phyloP scores from a whole-genome alignment of 2,113 vertebrate genomes.

The Oncorhynchus clarkii region DNA sequence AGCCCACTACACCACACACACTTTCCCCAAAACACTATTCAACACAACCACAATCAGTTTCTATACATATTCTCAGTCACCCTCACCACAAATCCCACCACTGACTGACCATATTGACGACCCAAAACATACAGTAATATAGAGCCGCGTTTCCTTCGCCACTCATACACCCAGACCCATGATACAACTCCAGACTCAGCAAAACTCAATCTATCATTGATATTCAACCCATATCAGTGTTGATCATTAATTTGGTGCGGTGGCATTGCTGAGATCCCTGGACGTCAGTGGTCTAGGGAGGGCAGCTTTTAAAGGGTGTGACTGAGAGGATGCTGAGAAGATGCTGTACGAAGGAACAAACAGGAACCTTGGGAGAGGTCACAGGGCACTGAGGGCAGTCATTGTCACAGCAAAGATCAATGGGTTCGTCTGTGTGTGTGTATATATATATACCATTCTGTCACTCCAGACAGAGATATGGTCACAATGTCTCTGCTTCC shows the following conservation, averaged over 20 bases:
- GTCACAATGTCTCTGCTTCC: too few species aligned
- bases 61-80: not conserved
- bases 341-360: constrained; percentile 8
- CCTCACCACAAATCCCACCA: not conserved
- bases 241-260: not conserved
- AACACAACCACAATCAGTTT: too few species aligned
- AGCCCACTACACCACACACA: too few species aligned
- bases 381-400: not conserved
- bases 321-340: not conserved
- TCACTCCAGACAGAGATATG: not conserved
- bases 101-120: too few species aligned
- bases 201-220: too few species aligned
- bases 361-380: constrained; percentile 32
- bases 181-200: too few species aligned
- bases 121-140: too few species aligned
- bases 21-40: too few species aligned
- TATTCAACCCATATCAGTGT: not conserved
- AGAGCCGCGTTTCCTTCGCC: not conserved
- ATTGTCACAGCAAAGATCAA: constrained; percentile 28
- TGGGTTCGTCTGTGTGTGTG: constrained; percentile 14
- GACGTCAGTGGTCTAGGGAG: not conserved
- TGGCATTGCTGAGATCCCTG: not conserved
- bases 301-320: not conserved
- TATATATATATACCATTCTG: not conserved
- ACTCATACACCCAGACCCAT: not conserved